Evolutionary conservation across 2,888 invertebrate species (phyloP), one percentile per base, ranked within the genome.

Genomic region (Furcula furcula): DNA sequence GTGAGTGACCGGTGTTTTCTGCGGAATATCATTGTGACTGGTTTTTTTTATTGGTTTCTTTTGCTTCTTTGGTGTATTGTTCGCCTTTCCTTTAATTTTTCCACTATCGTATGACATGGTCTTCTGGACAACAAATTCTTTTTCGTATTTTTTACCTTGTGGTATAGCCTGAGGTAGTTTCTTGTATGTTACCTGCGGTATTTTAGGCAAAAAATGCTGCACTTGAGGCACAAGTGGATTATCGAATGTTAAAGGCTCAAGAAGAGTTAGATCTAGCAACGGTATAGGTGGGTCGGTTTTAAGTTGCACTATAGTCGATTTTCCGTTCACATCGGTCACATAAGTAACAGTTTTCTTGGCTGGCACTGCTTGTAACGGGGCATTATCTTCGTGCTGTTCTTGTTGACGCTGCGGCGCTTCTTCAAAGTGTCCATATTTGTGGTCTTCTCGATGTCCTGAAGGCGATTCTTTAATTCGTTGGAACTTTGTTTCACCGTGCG

Each of bases 141-240:
- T 82, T 29, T 80, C 67, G 25, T 76, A 66, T 34, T 76, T 71
- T 38, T 77, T 77, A 7, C 44, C 53, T 14, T 66, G 62, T 6
- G 70, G 53, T 7, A 63, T 36, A 7, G 54, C 42, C 25, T 68
- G 52, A 3, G 77, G 76, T 7, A 83, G 55, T 44, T 71, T 78
- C 19, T 72, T 64, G 41, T 84, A 85, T 1, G 72, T 83, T 4
- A 76, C 80, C 21, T 75, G 58, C 35, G 61, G 66, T 34, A 86
- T 78, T 60, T 74, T 75, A 5, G 89, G 89, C 29, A 89, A 66
- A 49, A 72, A 88, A 48, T 88, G 87, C 61, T 89, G 89, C 21
- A 86, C 74, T 76, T 88, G 89, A 6, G 88, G 83, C 9, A 88
- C 89, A 15, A 89, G 53, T 3, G 89, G 86, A 48, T 87, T 88